Evolutionary conservation across 2,113 vertebrate species (phyloP).

Genomic region (Cynoglossus semilaevis): DNA sequence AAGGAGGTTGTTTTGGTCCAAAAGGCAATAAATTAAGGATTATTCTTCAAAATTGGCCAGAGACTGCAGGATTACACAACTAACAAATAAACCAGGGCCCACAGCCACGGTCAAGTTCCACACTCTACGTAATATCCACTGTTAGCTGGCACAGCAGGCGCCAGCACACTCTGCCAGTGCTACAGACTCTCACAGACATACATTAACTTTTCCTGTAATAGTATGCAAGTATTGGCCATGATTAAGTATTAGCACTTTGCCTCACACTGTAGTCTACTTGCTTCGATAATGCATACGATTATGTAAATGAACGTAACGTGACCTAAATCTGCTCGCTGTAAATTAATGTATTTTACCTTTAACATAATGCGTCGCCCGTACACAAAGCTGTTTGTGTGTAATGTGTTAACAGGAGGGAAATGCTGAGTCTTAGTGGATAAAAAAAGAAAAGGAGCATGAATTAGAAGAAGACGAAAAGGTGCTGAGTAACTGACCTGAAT

Average conservation of each 20-base stretch:
- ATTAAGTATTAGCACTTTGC: constrained; percentile 72
- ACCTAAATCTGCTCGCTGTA: constrained; percentile 74
- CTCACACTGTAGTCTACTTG: constrained; percentile 61
- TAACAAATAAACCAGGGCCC: constrained; percentile 10
- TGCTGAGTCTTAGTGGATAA: constrained; percentile 53
- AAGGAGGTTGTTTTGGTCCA: not conserved
- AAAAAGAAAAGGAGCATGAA: constrained; percentile 60
- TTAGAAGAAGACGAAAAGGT: constrained; percentile 58
- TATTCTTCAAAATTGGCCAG: not conserved
- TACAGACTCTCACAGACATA: constrained; percentile 46
- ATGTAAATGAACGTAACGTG: constrained; percentile 73
- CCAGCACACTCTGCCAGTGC: constrained; percentile 22
- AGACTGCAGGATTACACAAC: constrained; percentile 1
- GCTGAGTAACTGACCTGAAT: constrained; percentile 56
- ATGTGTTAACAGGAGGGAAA: constrained; percentile 52
- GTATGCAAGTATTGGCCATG: constrained; percentile 51
- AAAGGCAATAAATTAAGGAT: not conserved
- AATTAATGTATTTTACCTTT: constrained; percentile 80
- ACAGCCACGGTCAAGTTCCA: constrained; percentile 1
- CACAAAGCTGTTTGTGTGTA: constrained; percentile 56
- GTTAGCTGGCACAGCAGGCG: constrained; percentile 14
- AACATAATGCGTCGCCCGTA: constrained; percentile 54
- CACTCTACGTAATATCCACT: not conserved
- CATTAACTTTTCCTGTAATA: constrained; percentile 63
- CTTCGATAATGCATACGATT: constrained; percentile 73